These are phyloP conservation scores for Macquaria ambigua DNA, from an alignment of 2,113 vertebrate species.

Conservation along the genomic window DNA sequence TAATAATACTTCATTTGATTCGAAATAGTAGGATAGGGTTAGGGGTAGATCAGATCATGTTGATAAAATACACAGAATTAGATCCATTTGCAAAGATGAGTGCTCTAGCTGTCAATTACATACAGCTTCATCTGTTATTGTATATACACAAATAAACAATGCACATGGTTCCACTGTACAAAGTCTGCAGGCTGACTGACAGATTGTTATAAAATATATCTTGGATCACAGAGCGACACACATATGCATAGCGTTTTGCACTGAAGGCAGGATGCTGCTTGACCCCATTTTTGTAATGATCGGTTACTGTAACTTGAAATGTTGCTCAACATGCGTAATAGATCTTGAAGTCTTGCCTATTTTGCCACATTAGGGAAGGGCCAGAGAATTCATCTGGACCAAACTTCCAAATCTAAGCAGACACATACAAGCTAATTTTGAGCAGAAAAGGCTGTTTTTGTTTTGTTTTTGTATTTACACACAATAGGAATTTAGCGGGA, in stretches of 20 bases:
- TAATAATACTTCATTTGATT: background rate
- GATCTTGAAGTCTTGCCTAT: too few species aligned
- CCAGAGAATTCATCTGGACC: background rate
- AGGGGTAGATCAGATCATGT: background rate
- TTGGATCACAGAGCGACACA: background rate
- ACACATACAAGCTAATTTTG: too few species aligned
- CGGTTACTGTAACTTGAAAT: background rate
- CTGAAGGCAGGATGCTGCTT: background rate
- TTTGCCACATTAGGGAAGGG: too few species aligned
- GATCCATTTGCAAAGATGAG: background rate
- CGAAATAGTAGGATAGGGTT: background rate
- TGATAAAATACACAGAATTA: background rate
- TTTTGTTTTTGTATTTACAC: too few species aligned
- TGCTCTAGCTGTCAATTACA: background rate
- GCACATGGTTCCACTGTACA: background rate
- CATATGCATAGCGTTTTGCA: background rate
- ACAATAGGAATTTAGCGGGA: background rate
- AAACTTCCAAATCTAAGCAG: background rate
- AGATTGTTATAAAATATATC: background rate
- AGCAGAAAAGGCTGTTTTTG: background rate
- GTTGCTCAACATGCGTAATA: background rate
- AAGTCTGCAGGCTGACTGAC: background rate
- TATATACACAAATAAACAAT: slow-evolving; percentile 9
- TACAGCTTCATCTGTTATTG: slow-evolving; percentile 14
- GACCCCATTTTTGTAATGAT: background rate